Conservation (phyloP, 2,113 vertebrate genomes). For the Cettia cetti region DNA sequence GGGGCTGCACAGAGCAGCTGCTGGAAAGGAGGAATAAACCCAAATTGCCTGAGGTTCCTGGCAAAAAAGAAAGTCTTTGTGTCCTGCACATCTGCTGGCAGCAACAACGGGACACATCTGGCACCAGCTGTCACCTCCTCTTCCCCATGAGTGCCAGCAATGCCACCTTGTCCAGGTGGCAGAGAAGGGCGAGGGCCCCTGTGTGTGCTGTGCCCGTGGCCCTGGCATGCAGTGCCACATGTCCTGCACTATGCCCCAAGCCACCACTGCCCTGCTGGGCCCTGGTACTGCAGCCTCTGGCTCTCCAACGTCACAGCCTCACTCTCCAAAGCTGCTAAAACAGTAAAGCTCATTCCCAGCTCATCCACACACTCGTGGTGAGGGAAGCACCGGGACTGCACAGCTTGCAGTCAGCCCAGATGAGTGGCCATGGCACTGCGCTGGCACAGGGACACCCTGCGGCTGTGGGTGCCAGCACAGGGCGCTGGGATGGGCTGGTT, state of each 20-base stretch:
- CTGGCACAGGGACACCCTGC: background rate
- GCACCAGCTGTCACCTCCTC: background rate
- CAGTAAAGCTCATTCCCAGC: background rate
- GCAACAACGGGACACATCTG: accelerated
- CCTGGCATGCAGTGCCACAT: background rate
- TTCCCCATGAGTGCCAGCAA: background rate
- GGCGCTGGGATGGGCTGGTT: background rate
- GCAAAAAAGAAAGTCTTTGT: background rate
- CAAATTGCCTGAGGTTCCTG: background rate
- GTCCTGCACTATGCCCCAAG: background rate
- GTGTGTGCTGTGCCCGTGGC: accelerated
- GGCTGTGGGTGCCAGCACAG: background rate
- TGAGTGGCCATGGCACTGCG: accelerated
- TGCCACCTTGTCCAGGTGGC: background rate
- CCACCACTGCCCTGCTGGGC: background rate
- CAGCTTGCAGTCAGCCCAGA: background rate
- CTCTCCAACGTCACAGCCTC: background rate
- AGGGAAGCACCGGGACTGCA: background rate
- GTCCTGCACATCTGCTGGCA: background rate
- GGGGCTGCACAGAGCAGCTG: background rate
- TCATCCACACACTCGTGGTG: accelerated
- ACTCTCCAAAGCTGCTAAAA: background rate
- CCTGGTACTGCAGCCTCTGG: background rate
- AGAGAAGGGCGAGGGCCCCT: accelerated
- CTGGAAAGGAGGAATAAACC: background rate